These are phyloP conservation scores for Chrysolina oricalcia DNA, from an alignment of 2,888 invertebrate genomes.

Conservation along the genomic window DNA sequence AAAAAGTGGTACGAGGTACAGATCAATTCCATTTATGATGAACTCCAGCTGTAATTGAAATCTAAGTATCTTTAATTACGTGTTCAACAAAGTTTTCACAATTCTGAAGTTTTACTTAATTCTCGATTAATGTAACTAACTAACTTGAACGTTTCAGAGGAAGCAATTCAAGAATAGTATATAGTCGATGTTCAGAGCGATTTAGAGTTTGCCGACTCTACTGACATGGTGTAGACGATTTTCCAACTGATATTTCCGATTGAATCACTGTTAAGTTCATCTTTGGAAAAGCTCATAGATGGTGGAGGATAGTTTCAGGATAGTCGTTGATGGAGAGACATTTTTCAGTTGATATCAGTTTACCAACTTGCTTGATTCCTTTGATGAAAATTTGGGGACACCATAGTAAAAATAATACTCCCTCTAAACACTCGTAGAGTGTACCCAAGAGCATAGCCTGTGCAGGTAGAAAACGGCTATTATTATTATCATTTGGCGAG, in stretches of 20 bases:
- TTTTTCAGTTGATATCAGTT: too few species aligned
- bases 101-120: slow-evolving; percentile 42
- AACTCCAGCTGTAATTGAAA: slow-evolving; percentile 39
- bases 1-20: slow-evolving; percentile 8
- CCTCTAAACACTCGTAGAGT: too few species aligned
- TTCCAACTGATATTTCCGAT: not conserved
- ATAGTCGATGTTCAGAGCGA: slow-evolving; percentile 32
- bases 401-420: too few species aligned
- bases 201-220: slow-evolving; percentile 4
- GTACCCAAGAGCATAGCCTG: too few species aligned
- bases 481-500: too few species aligned
- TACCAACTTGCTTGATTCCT: too few species aligned
- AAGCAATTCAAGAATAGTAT: slow-evolving; percentile 44
- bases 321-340: not conserved
- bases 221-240: not conserved
- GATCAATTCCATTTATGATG: slow-evolving; percentile 40
- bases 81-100: slow-evolving; percentile 42
- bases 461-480: too few species aligned
- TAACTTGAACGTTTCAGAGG: slow-evolving; percentile 42
- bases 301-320: not conserved
- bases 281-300: not conserved
- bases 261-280: not conserved
- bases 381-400: too few species aligned
- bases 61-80: slow-evolving; percentile 45
- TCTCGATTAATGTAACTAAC: slow-evolving; percentile 44